phyloP scores from a whole-genome alignment of 2,888 invertebrate genomes.

The Beris chalybata region DNA sequence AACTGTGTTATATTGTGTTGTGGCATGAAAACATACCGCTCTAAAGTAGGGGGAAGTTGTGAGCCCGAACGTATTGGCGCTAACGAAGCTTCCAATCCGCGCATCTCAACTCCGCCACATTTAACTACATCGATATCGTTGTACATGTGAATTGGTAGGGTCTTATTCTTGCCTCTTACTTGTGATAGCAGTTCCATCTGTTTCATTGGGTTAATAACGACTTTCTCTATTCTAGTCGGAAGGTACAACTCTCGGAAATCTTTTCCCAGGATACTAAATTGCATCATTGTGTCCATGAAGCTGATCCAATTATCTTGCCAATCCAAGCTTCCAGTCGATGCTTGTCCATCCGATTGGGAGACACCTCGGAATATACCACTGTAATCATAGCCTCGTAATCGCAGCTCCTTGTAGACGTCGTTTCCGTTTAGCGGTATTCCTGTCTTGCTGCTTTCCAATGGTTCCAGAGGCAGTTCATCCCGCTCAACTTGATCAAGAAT shows the following conservation, averaged over 20 bases:
- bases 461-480: constrained; percentile 64
- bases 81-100: constrained; percentile 86
- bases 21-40: constrained; percentile 81
- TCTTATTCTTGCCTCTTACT: constrained; percentile 45
- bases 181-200: constrained; percentile 60
- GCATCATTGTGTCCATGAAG: constrained; percentile 95
- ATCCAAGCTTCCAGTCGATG: constrained; percentile 69
- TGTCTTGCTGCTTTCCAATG: constrained; percentile 56
- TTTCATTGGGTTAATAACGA: constrained; percentile 75
- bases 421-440: constrained; percentile 61
- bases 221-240: constrained; percentile 83
- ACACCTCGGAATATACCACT: constrained; percentile 82
- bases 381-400: constrained; percentile 86
- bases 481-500: constrained; percentile 65
- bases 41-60: constrained; percentile 79
- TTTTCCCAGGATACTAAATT: constrained; percentile 82
- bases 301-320: constrained; percentile 95
- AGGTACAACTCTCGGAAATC: constrained; percentile 79
- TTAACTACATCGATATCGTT: constrained; percentile 71
- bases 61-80: constrained; percentile 82
- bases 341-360: constrained; percentile 69
- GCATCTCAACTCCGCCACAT: constrained; percentile 83
- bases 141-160: constrained; percentile 69
- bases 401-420: constrained; percentile 86
- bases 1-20: constrained; percentile 63